Evolutionary conservation across 2,888 invertebrate species (phyloP).

Genomic region (Sialis fuliginosa): DNA sequence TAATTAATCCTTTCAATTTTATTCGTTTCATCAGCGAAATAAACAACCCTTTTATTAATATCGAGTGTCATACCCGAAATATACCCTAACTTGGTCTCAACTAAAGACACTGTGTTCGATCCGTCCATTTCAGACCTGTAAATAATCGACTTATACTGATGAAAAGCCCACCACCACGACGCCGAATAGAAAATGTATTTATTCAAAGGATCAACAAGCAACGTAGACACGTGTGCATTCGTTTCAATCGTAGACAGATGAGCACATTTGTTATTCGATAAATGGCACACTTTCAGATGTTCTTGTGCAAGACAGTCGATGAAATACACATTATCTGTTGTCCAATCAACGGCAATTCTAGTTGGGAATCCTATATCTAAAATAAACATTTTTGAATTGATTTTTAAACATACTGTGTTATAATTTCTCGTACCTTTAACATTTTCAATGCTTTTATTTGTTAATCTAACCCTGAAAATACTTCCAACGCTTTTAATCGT

Average conservation of each 20-base stretch:
- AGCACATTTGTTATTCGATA: constrained; percentile 34
- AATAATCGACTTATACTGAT: constrained; percentile 28
- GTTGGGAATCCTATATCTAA: constrained; percentile 28
- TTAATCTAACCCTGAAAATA: constrained; percentile 20
- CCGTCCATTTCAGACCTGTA: constrained; percentile 37
- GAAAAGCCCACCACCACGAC: constrained; percentile 25
- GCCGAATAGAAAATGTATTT: constrained; percentile 38
- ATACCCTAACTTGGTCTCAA: constrained; percentile 16
- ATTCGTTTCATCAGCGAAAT: constrained; percentile 53
- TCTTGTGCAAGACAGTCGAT: constrained; percentile 15
- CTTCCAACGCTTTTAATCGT: constrained; percentile 25
- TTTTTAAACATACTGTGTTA: constrained; percentile 15
- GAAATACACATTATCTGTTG: constrained; percentile 52
- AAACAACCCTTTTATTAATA: constrained; percentile 41
- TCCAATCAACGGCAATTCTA: constrained; percentile 55
- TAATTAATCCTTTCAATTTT: constrained; percentile 32
- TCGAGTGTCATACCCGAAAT: constrained; percentile 31
- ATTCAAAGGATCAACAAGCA: constrained; percentile 44
- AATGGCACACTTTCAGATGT: constrained; percentile 33
- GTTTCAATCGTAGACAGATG: constrained; percentile 30
- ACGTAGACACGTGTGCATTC: constrained; percentile 32
- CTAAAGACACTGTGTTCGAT: constrained; percentile 24
- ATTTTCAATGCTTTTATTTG: constrained; percentile 13
- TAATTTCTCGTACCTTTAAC: no score
- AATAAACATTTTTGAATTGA: constrained; percentile 21